These are phyloP conservation scores for Epinephelus moara DNA, from an alignment of 2,113 vertebrate genomes.

Conservation along the genomic window DNA sequence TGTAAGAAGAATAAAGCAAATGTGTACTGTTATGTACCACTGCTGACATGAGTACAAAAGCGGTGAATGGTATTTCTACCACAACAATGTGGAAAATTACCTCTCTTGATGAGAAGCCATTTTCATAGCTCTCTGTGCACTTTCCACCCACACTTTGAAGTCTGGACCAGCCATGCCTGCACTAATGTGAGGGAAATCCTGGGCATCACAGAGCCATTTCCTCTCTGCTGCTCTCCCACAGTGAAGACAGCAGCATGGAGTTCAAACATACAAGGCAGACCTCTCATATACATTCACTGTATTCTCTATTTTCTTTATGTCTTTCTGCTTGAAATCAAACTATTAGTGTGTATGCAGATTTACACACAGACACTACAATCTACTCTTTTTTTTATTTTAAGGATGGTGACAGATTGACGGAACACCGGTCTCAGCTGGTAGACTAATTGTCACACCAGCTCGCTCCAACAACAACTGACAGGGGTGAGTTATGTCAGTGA, in stretches of 20 bases:
- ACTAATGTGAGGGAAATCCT: conserved; percentile 84
- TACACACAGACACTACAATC: neutral
- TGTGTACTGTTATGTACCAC: neutral
- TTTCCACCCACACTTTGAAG: conserved; percentile 75
- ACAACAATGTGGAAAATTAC: conserved; percentile 63
- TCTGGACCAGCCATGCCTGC: conserved; percentile 56
- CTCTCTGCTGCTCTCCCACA: conserved; percentile 74
- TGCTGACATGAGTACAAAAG: neutral
- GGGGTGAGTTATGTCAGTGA: conserved; percentile 44
- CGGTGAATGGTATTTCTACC: conserved; percentile 20
- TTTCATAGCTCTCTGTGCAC: conserved; percentile 42
- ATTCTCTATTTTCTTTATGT: neutral
- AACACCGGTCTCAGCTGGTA: conserved; percentile 30
- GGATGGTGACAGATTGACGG: conserved; percentile 5
- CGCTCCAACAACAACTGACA: conserved; percentile 50
- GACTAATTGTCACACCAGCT: conserved; percentile 30
- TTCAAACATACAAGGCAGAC: conserved; percentile 26
- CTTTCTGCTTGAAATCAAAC: neutral
- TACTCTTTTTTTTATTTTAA: neutral
- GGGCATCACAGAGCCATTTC: conserved; percentile 80
- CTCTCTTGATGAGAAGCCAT: conserved; percentile 50
- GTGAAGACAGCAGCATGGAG: conserved; percentile 27
- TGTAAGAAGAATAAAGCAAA: neutral
- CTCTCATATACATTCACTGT: neutral
- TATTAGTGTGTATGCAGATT: neutral